These are phyloP conservation scores for Temnopleurus reevesii DNA, from an alignment of 53 echinoderm and acorn worm species.

Conservation along the genomic window DNA sequence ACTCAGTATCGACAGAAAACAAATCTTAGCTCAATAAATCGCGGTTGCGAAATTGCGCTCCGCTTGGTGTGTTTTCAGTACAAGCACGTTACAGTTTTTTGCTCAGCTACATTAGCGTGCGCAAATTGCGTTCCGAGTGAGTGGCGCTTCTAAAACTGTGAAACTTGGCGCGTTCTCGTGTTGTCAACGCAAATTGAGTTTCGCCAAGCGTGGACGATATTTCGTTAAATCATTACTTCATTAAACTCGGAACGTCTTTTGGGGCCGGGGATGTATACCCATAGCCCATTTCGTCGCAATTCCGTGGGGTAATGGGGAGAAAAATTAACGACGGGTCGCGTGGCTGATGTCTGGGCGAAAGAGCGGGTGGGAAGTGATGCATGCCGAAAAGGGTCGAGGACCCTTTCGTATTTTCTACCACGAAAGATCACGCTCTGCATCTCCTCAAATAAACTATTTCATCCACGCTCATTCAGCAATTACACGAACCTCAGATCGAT, in stretches of 20 bases:
- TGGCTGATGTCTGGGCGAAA: background rate
- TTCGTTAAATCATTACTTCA: conserved; percentile 63
- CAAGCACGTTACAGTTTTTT: background rate
- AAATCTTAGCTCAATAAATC: background rate
- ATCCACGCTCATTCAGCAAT: background rate
- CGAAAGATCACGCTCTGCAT: background rate
- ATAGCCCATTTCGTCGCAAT: conserved; percentile 28
- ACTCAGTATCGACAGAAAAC: background rate
- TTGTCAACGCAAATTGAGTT: conserved; percentile 59
- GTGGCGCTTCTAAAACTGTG: conserved; percentile 42
- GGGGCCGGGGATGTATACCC: conserved; percentile 20
- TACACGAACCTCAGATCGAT: background rate
- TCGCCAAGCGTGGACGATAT: conserved; percentile 55
- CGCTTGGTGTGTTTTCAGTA: background rate
- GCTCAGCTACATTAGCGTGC: conserved; percentile 1
- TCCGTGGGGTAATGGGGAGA: conserved; percentile 53
- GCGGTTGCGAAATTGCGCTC: background rate
- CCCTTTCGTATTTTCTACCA: background rate
- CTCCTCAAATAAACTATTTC: background rate
- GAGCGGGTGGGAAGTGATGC: background rate
- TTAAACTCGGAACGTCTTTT: conserved; percentile 30
- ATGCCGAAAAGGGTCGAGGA: background rate
- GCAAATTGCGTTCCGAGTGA: conserved; percentile 43
- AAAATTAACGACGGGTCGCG: conserved; percentile 43
- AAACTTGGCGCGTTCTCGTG: conserved; percentile 49